Base-by-base conservation (phyloP, 2,888 invertebrate genomes). In the Meiosimyza platycephala region DNA sequence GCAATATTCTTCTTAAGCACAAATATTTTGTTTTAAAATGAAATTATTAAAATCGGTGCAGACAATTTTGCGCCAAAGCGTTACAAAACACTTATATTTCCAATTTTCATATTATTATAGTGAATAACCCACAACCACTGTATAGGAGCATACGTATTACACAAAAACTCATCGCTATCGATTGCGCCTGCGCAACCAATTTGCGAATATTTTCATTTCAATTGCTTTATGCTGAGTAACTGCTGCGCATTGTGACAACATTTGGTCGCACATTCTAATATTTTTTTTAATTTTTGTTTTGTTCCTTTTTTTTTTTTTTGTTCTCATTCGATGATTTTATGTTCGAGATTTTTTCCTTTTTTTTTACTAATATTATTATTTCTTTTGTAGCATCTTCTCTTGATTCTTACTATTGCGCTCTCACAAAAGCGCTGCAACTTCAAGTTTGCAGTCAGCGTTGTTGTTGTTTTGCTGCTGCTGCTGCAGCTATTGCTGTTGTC, bases 201-300 rank as follows among this genome's bases (percentile, higher is more conserved):
- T 83, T 83, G 83, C 82, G 83, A 84, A 83, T 85, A 83, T 85
- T 84, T 83, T 81, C 78, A 82, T 82, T 83, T 83, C 79, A 82
- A 83, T 65, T 57, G 59, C 60, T 40, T 0, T 40, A 40, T 2
- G 9, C 40, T 40, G 40, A 40, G 40, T 40, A 9, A 40, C 40
- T 40, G 40, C 40, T 18, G 52, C 59, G 48, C 18, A 52, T 65
- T 65, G 22, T 28, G 33, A 52, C 64, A 33, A 64, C 65, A 52
- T 18, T 33, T 63, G 60, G 28, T 33, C 57, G 57, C 12, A 15
- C n/a, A 12, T 57, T 12, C n/a, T 28, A 40, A 40, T 52, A 65
- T 13, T 65, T 50, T 65, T 22, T 33, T 28, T 51, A 12, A 7
- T 52, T 52, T 51, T 64, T 16, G 18, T 64, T 64, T 15, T 65